Base-by-base conservation (phyloP, 2,797 vertebrate species). In the Threskiornis aethiopicus region DNA sequence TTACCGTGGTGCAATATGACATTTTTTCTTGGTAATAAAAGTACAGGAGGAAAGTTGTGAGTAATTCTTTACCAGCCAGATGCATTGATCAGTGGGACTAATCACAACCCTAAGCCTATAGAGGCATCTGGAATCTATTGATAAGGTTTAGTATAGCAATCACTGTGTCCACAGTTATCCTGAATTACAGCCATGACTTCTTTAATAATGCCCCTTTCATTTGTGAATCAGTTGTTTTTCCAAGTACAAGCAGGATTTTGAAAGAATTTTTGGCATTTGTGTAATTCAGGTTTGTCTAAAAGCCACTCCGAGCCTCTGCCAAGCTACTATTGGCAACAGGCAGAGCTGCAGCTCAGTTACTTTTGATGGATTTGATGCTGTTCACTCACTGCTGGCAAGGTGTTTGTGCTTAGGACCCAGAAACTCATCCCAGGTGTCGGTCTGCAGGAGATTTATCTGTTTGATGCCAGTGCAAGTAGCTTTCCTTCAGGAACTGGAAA, bases 261-360 rank as follows among this genome's bases (percentile, higher is more conserved):
- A 97, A 97, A 93, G 95, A 92, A 96, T 96, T 96, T 92, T 96
- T 96, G 95, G 96, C 54, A 97, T 96, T 92, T 81, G 49, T n/a
- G 65, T 93, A 91, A 91, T 96, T 86, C 93, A 91, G 92, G 91
- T 95, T 91, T 71, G 65, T 75, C 61, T 81, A 75, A 94, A 92
- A 92, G 92, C 67, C 44, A 17, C 75, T 25, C 55, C 4, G 5
- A 93, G 61, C 26, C 69, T 83, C 75, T 95, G 96, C 92, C 92
- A 96, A 94, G 79, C 65, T 83, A 33, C 67, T 77, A 16, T 1
- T 93, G 82, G 95, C 94, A 94, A 44, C 69, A 78, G 87, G 35
- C 82, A 81, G 69, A 70, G 65, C 79, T 47, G 57, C 1, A 7
- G 87, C 82, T 93, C 71, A 49, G 31, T 70, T 88, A 26, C 72